Evolutionary conservation across 2,888 invertebrate species (phyloP).

Genomic region (Agapostemon virescens): DNA sequence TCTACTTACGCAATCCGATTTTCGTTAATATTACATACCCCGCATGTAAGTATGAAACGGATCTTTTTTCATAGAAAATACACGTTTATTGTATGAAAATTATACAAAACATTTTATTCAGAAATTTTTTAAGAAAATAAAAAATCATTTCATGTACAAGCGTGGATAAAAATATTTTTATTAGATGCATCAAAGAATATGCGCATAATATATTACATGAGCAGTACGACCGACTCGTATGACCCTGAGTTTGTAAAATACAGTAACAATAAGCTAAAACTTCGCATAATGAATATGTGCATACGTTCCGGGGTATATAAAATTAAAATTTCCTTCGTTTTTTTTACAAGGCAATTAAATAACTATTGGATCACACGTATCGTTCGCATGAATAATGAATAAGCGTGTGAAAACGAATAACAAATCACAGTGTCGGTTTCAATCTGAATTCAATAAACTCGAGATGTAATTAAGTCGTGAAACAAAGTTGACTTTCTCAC

Average conservation of each 20-base stretch:
- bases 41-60: no score
- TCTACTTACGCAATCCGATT: background rate
- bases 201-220: background rate
- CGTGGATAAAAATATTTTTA: background rate
- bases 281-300: background rate
- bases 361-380: background rate
- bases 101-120: no score
- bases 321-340: background rate
- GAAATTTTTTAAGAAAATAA: background rate
- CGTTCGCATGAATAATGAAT: background rate
- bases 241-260: constrained; percentile 1
- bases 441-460: background rate
- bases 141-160: background rate
- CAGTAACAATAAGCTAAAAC: background rate
- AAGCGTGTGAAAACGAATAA: background rate
- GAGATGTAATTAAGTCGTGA: background rate
- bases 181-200: background rate
- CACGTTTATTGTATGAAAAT: no score
- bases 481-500: constrained; percentile 1
- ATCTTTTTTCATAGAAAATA: no score
- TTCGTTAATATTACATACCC: no score
- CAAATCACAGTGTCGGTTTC: background rate
- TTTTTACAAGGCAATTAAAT: background rate
- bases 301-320: background rate
- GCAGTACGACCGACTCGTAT: background rate